These are phyloP conservation scores for Adineta ricciae DNA, from an alignment of 2,888 invertebrate species.

Conservation along the genomic window DNA sequence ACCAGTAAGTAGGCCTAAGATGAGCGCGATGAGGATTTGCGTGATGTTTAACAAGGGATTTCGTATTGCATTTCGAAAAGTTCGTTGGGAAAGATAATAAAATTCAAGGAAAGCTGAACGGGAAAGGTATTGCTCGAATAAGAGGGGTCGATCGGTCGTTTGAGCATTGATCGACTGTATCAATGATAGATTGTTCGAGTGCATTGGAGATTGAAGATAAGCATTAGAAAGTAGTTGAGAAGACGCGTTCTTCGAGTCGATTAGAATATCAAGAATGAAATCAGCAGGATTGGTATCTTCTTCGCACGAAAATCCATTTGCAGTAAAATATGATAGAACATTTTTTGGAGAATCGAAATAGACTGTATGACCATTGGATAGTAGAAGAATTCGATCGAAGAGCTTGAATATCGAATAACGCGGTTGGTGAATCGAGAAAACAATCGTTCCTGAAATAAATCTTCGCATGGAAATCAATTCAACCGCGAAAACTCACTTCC, in stretches of 20 bases:
- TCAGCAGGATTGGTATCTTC: neutral
- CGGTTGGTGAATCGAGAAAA: conserved; percentile 45
- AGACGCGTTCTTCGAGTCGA: neutral
- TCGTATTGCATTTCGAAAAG: neutral
- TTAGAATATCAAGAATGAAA: neutral
- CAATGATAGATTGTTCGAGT: neutral
- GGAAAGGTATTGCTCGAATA: neutral
- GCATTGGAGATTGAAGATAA: neutral
- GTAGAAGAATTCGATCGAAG: conserved; percentile 45
- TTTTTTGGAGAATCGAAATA: conserved; percentile 42
- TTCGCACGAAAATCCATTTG: neutral
- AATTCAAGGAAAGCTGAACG: neutral
- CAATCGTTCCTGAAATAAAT: conserved; percentile 39
- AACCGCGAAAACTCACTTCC: conserved; percentile 40
- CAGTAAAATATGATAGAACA: neutral
- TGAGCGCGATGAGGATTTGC: conserved; percentile 42
- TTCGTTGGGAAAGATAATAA: neutral
- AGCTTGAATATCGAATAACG: conserved; percentile 34
- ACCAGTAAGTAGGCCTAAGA: conserved; percentile 47
- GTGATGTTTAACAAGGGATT: neutral
- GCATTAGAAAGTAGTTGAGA: neutral
- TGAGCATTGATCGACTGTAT: neutral
- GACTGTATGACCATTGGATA: conserved; percentile 43
- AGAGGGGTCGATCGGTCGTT: no score
- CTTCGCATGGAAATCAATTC: no score